These are phyloP conservation scores for Rhingia rostrata DNA, from an alignment of 2,888 invertebrate genomes.

Conservation along the genomic window DNA sequence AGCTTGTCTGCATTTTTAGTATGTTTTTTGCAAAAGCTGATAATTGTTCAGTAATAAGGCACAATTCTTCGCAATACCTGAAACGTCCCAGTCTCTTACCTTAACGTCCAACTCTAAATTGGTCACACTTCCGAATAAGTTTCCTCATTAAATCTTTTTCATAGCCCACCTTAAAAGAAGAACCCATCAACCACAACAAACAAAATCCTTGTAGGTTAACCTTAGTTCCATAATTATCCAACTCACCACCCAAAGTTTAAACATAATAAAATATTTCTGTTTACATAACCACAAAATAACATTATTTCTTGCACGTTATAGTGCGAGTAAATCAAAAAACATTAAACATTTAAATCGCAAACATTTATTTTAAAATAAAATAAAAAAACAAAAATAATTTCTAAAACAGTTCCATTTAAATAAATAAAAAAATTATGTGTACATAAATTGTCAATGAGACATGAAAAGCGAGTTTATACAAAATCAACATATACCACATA, in stretches of 20 bases:
- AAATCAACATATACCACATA: neutral
- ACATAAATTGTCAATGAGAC: conserved; percentile 25
- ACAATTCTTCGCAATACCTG: too few relatives aligned
- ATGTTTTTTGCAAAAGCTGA: too few relatives aligned
- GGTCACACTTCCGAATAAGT: too few relatives aligned
- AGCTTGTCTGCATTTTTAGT: too few relatives aligned
- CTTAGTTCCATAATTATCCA: neutral
- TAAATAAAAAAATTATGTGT: neutral
- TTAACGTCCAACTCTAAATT: too few relatives aligned
- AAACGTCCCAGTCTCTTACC: too few relatives aligned
- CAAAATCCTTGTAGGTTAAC: conserved; percentile 1
- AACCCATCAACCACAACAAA: too few relatives aligned
- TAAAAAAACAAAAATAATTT: conserved; percentile 2
- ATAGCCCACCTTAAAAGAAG: too few relatives aligned
- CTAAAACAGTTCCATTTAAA: conserved; percentile 25
- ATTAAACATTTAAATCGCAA: conserved; percentile 5
- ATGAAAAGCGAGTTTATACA: conserved; percentile 15
- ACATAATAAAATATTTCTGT: conserved; percentile 2
- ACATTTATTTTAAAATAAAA: conserved; percentile 18
- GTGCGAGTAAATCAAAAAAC: conserved; percentile 28
- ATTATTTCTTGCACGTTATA: conserved; percentile 51
- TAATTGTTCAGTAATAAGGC: too few relatives aligned
- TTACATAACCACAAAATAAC: neutral
- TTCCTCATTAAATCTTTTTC: too few relatives aligned
- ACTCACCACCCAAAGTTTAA: neutral